Conservation (phyloP, 1,140 invertebrate species). For the Aphelenchoides avenae region DNA sequence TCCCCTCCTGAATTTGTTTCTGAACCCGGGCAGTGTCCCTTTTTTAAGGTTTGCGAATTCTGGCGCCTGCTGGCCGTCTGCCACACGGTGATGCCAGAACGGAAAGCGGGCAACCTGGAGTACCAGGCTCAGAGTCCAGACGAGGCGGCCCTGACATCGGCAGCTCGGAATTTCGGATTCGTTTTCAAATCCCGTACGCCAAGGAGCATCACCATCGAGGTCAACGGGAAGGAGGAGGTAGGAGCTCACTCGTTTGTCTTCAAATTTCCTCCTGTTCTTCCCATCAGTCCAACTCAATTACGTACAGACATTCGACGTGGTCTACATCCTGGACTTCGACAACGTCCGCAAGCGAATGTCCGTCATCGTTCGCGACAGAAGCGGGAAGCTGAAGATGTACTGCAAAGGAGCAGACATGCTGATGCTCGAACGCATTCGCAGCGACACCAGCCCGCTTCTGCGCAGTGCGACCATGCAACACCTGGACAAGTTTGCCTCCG, state of each 20-base stretch:
- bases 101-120: constrained; percentile 73
- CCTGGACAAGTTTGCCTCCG: constrained; percentile 86
- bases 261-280: constrained; percentile 4
- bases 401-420: constrained; percentile 98
- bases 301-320: constrained; percentile 84
- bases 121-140: constrained; percentile 92
- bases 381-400: constrained; percentile 71
- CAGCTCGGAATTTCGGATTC: constrained; percentile 95
- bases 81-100: constrained; percentile 95
- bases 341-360: constrained; percentile 98
- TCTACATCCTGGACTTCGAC: constrained; percentile 97
- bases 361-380: constrained; percentile 76
- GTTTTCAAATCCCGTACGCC: constrained; percentile 71
- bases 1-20: too few species aligned
- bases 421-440: constrained; percentile 65
- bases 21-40: too few species aligned
- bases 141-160: constrained; percentile 90
- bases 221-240: constrained; percentile 57
- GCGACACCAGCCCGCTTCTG: constrained; percentile 51
- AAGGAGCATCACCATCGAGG: constrained; percentile 62
- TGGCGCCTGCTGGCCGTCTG: constrained; percentile 74
- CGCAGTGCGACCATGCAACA: constrained; percentile 48
- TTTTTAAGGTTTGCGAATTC: constrained; percentile 51
- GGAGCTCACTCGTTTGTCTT: background rate
- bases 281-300: constrained; percentile 69